phyloP scores from a whole-genome alignment of 1,140 invertebrate species.

The Nylanderia fulva region DNA sequence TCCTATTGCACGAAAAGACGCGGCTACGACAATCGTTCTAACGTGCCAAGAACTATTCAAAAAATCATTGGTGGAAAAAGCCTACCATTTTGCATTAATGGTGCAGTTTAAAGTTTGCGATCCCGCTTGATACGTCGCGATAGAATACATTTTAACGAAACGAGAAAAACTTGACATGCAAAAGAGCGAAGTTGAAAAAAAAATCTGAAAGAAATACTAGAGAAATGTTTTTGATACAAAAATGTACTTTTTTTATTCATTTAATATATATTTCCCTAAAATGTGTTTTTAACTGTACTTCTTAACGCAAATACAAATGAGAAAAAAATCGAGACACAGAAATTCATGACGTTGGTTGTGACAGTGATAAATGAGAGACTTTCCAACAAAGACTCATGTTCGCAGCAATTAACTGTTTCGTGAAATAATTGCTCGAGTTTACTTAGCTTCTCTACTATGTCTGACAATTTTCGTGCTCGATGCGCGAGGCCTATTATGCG shows the following conservation, averaged over 20 bases:
- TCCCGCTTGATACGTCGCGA: conserved; percentile 42
- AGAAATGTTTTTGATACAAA: conserved; percentile 10
- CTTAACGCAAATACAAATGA: neutral
- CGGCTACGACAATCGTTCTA: conserved; percentile 2
- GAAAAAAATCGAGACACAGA: neutral
- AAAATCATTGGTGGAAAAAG: conserved; percentile 64
- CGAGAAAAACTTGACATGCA: conserved; percentile 41
- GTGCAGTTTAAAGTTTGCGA: conserved; percentile 66
- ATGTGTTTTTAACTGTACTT: neutral
- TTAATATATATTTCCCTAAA: neutral
- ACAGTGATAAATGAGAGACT: conserved; percentile 33
- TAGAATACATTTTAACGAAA: conserved; percentile 69
- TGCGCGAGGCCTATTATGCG: conserved; percentile 22
- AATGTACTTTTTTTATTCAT: neutral
- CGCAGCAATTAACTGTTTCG: conserved; percentile 49
- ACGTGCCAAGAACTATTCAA: conserved; percentile 29
- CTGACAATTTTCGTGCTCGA: conserved; percentile 28
- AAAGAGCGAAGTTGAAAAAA: conserved; percentile 1
- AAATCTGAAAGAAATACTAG: neutral
- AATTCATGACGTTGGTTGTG: conserved; percentile 23
- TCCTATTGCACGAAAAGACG: conserved; percentile 16
- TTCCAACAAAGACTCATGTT: conserved; percentile 27
- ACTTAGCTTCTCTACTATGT: conserved; percentile 41
- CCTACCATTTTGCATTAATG: conserved; percentile 70
- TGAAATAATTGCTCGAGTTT: conserved; percentile 62